These are phyloP conservation scores for Polyommatus iphigenia DNA, from an alignment of 2,888 invertebrate genomes.

Conservation along the genomic window DNA sequence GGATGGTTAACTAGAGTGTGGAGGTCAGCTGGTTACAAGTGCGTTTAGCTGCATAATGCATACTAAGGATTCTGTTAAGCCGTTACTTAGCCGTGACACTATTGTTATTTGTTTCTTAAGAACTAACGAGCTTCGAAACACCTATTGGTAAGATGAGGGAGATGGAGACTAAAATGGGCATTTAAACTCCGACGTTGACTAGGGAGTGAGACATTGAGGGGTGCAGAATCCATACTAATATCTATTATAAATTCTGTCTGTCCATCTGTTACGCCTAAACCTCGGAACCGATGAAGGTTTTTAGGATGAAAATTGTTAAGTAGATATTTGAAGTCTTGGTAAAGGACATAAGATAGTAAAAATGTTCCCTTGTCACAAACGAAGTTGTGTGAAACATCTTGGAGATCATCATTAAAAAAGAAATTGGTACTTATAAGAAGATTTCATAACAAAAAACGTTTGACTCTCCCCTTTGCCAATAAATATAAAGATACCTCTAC, in stretches of 20 bases:
- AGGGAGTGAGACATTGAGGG: not conserved
- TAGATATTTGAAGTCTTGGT: no score
- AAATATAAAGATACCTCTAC: not conserved
- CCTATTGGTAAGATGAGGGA: not conserved
- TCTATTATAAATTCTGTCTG: no score
- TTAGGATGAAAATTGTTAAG: no score
- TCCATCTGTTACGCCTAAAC: no score
- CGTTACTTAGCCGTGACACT: constrained; percentile 14
- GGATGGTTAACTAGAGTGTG: not conserved
- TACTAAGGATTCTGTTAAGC: constrained; percentile 29
- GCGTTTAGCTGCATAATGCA: constrained; percentile 16
- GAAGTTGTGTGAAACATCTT: no score
- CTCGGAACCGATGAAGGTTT: no score
- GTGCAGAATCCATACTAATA: not conserved
- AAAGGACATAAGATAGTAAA: no score
- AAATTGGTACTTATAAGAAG: no score
- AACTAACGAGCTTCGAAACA: constrained; percentile 1
- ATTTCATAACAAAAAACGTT: no score
- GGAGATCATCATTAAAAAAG: no score
- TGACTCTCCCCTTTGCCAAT: not conserved
- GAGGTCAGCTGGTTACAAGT: constrained; percentile 10
- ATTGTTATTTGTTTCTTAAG: constrained; percentile 12
- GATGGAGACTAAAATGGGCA: not conserved
- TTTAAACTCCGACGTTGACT: not conserved
- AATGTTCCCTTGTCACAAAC: no score